Evolutionary conservation across 2,888 invertebrate species (phyloP).

Genomic region (Morinoia aosen): DNA sequence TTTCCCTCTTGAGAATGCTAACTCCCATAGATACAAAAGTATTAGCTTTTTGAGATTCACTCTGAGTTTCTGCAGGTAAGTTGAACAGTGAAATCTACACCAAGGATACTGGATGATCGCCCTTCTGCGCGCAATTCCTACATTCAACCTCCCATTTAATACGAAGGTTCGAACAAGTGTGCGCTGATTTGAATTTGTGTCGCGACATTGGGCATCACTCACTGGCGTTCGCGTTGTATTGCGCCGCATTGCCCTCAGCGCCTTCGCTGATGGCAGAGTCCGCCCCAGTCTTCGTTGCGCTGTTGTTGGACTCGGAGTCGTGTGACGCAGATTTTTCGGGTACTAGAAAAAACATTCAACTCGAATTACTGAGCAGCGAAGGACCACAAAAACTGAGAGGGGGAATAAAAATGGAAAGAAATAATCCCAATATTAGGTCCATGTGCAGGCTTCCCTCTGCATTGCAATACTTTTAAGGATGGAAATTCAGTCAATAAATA

Average conservation of each 20-base stretch:
- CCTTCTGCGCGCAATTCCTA: neutral
- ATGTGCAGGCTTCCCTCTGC: neutral
- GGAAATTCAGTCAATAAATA: too few species aligned
- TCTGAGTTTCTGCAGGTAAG: too few species aligned
- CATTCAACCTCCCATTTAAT: neutral
- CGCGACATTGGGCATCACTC: neutral
- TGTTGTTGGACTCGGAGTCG: neutral
- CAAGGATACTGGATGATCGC: neutral
- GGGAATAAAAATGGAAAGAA: neutral
- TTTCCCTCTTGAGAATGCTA: too few species aligned
- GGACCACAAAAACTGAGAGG: neutral
- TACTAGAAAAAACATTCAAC: conserved; percentile 61
- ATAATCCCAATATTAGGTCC: neutral
- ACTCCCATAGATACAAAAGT: too few species aligned
- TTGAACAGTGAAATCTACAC: too few species aligned
- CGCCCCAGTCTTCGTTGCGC: neutral
- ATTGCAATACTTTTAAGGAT: too few species aligned
- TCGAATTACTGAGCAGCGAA: neutral
- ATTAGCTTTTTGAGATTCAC: too few species aligned
- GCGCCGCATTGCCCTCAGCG: neutral
- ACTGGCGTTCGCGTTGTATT: neutral
- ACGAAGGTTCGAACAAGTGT: neutral
- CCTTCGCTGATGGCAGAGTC: neutral
- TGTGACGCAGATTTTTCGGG: conserved; percentile 71
- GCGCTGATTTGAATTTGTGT: neutral